These are phyloP conservation scores for Papilio glaucus DNA, from an alignment of 1,140 invertebrate genomes.

Conservation along the genomic window DNA sequence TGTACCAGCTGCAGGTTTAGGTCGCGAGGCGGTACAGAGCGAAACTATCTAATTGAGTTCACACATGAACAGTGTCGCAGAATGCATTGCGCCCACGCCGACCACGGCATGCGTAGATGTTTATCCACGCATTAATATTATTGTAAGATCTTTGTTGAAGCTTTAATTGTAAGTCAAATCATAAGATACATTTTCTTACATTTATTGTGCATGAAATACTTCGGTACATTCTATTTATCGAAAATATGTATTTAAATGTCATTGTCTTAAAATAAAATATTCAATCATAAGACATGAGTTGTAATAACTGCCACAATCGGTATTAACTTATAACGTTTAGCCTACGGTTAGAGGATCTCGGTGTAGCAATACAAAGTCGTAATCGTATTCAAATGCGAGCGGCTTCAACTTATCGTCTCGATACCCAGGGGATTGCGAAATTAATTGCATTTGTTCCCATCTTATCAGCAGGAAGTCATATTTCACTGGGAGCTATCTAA, in stretches of 20 bases:
- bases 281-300: too few relatives aligned
- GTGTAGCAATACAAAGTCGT: slow-evolving; percentile 33
- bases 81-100: slow-evolving; percentile 48
- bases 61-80: slow-evolving; percentile 62
- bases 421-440: slow-evolving; percentile 20
- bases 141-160: too few relatives aligned
- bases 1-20: neutral
- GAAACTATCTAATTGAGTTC: slow-evolving; percentile 69
- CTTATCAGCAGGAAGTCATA: slow-evolving; percentile 41
- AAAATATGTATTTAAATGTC: too few relatives aligned
- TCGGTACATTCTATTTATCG: too few relatives aligned
- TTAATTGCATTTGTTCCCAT: slow-evolving; percentile 35
- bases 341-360: neutral
- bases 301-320: neutral
- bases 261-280: too few relatives aligned
- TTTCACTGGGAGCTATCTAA: slow-evolving; percentile 41
- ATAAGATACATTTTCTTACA: too few relatives aligned
- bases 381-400: slow-evolving; percentile 18
- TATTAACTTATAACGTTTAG: neutral
- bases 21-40: slow-evolving; percentile 45
- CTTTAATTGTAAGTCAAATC: neutral
- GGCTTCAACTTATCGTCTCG: slow-evolving; percentile 11
- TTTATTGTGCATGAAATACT: too few relatives aligned
- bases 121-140: too few relatives aligned
- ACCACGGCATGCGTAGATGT: too few relatives aligned